phyloP scores from a whole-genome alignment of 2,888 invertebrate species.

The Xanthia icteritia region DNA sequence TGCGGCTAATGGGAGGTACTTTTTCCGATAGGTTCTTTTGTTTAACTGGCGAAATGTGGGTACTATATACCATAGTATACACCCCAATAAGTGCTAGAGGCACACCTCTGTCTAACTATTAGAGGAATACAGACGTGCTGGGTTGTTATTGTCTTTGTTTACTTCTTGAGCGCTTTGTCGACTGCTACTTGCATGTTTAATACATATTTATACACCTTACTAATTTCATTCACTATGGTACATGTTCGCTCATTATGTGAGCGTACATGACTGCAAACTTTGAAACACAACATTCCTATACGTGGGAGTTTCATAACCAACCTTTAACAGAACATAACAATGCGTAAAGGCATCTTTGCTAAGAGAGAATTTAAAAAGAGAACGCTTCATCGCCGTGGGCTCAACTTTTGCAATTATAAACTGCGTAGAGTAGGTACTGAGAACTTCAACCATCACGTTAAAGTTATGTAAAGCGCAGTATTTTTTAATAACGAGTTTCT shows the following conservation, averaged over 20 bases:
- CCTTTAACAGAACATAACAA: constrained; percentile 24
- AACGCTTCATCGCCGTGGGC: constrained; percentile 43
- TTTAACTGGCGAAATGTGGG: background rate
- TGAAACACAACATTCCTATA: background rate
- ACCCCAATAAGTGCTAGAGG: background rate
- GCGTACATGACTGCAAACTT: constrained; percentile 11
- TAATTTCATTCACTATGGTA: background rate
- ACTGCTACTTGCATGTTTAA: background rate
- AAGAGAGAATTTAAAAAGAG: constrained; percentile 47
- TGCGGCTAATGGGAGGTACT: constrained; percentile 22
- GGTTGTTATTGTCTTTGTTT: background rate
- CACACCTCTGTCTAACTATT: background rate
- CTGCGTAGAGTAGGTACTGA: constrained; percentile 53
- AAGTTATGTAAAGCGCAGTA: constrained; percentile 61
- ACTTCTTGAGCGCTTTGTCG: background rate
- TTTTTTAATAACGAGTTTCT: constrained; percentile 61
- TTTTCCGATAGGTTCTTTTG: constrained; percentile 7
- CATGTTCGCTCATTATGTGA: constrained; percentile 18
- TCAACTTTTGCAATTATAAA: constrained; percentile 68
- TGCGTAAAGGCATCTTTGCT: constrained; percentile 41
- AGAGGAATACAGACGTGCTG: background rate
- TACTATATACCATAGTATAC: background rate
- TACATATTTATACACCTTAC: background rate
- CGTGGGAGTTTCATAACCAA: background rate
- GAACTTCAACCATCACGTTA: constrained; percentile 53